Evolutionary conservation across 2,113 vertebrate species (phyloP).

Genomic region (Eurystomus gularis): DNA sequence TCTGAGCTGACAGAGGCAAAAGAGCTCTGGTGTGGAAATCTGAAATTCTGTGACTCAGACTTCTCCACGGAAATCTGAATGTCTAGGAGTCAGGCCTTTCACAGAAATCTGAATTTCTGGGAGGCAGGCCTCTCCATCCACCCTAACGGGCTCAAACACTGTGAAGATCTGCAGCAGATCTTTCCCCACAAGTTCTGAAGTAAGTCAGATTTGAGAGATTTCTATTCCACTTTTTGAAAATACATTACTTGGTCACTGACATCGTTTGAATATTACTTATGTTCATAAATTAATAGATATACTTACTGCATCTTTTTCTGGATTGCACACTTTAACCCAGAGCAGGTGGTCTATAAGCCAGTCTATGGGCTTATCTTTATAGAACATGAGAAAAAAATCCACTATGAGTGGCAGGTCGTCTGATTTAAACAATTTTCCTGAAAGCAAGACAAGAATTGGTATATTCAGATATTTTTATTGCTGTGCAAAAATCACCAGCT

Average conservation of each 20-base stretch:
- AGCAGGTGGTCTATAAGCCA: conserved; percentile 77
- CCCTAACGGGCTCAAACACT: neutral
- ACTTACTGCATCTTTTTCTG: conserved; percentile 75
- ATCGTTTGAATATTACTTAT: neutral
- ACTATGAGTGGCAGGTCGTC: conserved; percentile 73
- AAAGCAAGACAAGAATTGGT: conserved; percentile 40
- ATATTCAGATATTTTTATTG: neutral
- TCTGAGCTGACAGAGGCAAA: neutral
- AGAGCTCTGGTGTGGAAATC: neutral
- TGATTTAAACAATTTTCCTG: conserved; percentile 81
- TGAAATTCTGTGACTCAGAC: neutral
- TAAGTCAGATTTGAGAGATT: neutral
- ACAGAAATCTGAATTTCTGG: neutral
- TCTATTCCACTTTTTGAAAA: neutral
- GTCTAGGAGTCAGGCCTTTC: neutral
- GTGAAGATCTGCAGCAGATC: neutral
- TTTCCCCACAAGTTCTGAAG: neutral
- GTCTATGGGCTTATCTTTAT: conserved; percentile 81
- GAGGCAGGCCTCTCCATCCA: neutral
- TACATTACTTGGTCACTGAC: neutral
- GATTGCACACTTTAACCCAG: conserved; percentile 74
- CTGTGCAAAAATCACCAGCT: neutral
- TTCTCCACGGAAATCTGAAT: neutral
- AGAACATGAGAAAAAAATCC: conserved; percentile 81
- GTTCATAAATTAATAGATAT: neutral